Evolutionary conservation across 2,113 vertebrate species (phyloP).

Genomic region (Pterophyllum scalare): DNA sequence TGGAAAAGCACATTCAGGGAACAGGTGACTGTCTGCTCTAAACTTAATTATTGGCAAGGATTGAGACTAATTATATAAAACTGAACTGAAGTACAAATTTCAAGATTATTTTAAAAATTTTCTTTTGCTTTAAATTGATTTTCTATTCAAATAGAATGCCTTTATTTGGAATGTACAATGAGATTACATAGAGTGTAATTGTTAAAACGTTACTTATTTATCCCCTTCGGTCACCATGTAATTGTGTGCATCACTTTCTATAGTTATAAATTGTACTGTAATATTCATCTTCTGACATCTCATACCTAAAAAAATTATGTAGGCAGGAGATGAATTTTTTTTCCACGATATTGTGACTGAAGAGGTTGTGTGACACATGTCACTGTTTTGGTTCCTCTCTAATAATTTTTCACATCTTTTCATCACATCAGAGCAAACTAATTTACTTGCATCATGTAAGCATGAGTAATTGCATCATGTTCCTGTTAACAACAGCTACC

Average conservation of each 20-base stretch:
- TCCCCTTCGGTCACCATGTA: too few relatives aligned
- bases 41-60: constrained; percentile 43
- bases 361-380: background rate
- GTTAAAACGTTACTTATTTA: background rate
- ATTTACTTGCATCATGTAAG: constrained; percentile 26
- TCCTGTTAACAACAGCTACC: constrained; percentile 10
- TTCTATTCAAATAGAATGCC: background rate
- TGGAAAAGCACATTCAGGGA: constrained; percentile 49
- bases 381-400: background rate
- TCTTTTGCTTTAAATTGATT: background rate
- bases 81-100: constrained; percentile 6
- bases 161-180: too few relatives aligned
- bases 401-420: background rate
- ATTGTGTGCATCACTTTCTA: too few relatives aligned
- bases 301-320: too few relatives aligned
- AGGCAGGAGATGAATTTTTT: too few relatives aligned
- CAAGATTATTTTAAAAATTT: background rate
- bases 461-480: constrained; percentile 41
- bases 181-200: background rate
- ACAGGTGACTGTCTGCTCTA: constrained; percentile 47
- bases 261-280: too few relatives aligned
- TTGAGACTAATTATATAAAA: constrained; percentile 13
- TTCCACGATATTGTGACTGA: too few relatives aligned
- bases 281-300: too few relatives aligned
- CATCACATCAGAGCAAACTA: background rate